phyloP scores from a whole-genome alignment of 2,888 invertebrate species.

The Drosophila histrio region DNA sequence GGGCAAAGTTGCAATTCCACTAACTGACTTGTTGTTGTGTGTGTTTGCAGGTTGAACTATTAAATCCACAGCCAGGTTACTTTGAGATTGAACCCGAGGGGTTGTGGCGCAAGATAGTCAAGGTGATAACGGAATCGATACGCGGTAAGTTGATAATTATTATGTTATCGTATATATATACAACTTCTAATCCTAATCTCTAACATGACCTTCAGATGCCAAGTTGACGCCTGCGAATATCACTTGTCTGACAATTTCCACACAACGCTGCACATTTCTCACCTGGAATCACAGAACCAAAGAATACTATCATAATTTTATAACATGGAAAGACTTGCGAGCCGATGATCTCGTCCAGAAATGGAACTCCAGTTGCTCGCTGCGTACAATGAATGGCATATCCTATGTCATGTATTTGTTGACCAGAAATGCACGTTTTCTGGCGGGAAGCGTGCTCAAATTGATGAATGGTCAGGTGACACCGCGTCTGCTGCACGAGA shows the following conservation, averaged over 20 bases:
- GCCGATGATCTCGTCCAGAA: slow-evolving; percentile 89
- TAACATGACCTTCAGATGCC: slow-evolving; percentile 87
- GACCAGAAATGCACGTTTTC: slow-evolving; percentile 91
- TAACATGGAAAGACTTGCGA: slow-evolving; percentile 95
- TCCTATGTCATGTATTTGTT: slow-evolving; percentile 88
- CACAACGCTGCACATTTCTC: slow-evolving; percentile 92
- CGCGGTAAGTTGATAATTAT: slow-evolving; percentile 85
- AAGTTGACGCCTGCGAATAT: slow-evolving; percentile 88
- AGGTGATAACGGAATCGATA: slow-evolving; percentile 89
- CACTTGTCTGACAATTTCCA: slow-evolving; percentile 92
- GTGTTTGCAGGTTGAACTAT: slow-evolving; percentile 88
- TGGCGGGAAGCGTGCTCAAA: slow-evolving; percentile 93
- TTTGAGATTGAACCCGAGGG: slow-evolving; percentile 95
- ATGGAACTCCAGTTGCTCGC: slow-evolving; percentile 91
- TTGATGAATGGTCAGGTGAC: slow-evolving; percentile 94
- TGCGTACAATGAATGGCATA: slow-evolving; percentile 86
- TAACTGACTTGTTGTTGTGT: neutral
- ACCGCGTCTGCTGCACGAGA: slow-evolving; percentile 90
- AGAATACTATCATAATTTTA: slow-evolving; percentile 91
- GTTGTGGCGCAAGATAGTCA: slow-evolving; percentile 89
- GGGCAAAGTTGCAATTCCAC: slow-evolving; percentile 29
- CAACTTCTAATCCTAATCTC: slow-evolving; percentile 5
- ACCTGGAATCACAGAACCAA: slow-evolving; percentile 92
- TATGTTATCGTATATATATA: neutral
- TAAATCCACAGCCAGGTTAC: slow-evolving; percentile 91